Evolutionary conservation across 2,888 invertebrate genomes (phyloP), one percentile per base, ranked within the genome.

Genomic region (Sicus ferrugineus): DNA sequence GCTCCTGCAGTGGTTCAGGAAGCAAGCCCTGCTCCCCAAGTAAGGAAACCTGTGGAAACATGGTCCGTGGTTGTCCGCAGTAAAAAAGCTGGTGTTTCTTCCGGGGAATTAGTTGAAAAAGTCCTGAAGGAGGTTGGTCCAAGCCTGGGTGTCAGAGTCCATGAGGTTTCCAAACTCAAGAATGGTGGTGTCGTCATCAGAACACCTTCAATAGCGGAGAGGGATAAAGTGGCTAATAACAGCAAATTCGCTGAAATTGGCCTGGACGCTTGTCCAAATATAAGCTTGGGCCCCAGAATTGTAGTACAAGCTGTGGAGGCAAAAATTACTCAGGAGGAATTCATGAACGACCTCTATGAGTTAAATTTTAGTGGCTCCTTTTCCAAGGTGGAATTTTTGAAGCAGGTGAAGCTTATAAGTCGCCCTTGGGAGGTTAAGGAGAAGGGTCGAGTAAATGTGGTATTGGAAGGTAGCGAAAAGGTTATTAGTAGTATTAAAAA

Each of bases 171-270:
- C 23, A 50, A 65, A 9, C 16, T 72, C 2, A 46, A 59, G 14
- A 48, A 63, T 4, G 74, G 74, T 2, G 65, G 72, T 9, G 73
- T 68, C 5, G 26, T 72, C 1, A 72, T 74, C 42, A 67, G 73
- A n/a, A 72, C 73, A 3, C 71, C 68, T 1, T 73, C 73, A 1
- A 68, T 61, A 2, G 59, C 52, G n/a, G 73, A 73, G n/a, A 38
- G 67, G 2, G 23, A 42, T 9, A 71, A 66, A 11, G 64, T 73
- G 5, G 72, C 69, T 2, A 52, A 14, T 0, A 72, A 66, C 52
- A 14, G 16, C 7, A 72, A 69, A 70, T 74, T 74, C 30, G 30
- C 11, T 21, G 68, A 71, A 19, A 61, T 71, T 0, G 70, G 72
- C 0, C 34, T 70, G 0, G 56, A 67, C 0, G 71, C 72, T 0